These are phyloP conservation scores for Cyclina sinensis DNA, from an alignment of 1,140 invertebrate species.

Conservation along the genomic window DNA sequence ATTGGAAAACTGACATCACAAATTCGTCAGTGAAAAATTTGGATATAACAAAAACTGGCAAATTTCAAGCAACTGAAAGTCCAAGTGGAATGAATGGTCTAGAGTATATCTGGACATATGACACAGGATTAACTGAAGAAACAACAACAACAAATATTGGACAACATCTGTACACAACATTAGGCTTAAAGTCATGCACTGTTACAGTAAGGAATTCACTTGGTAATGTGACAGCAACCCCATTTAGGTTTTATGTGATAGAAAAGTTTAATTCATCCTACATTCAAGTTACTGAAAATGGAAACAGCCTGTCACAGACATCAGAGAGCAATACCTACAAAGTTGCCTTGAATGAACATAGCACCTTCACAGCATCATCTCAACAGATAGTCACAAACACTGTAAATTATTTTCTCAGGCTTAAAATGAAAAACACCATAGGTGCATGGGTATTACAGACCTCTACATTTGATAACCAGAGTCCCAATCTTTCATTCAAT, in stretches of 20 bases:
- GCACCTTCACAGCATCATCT: slow-evolving; percentile 2
- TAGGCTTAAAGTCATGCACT: slow-evolving; percentile 24
- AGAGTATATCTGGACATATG: slow-evolving; percentile 29
- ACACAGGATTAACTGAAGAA: not conserved
- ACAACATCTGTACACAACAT: slow-evolving; percentile 6
- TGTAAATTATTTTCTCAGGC: not conserved
- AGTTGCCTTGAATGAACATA: not conserved
- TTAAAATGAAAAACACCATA: not conserved
- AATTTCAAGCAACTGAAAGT: not conserved
- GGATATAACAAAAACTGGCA: not conserved
- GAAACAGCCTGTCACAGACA: not conserved
- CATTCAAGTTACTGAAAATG: slow-evolving; percentile 39
- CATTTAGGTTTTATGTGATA: slow-evolving; percentile 38
- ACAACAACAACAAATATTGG: not conserved
- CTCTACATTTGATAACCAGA: not conserved
- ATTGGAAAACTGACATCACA: not conserved
- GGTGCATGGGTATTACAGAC: not conserved
- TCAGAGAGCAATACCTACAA: not conserved
- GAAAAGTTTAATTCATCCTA: not conserved
- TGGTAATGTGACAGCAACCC: slow-evolving; percentile 22
- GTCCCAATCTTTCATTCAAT: not conserved
- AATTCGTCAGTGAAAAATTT: not conserved
- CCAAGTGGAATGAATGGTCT: slow-evolving; percentile 22
- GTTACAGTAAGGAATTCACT: slow-evolving; percentile 39
- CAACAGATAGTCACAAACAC: not conserved